These are phyloP conservation scores for Sarcophaga rosellei DNA, from an alignment of 2,888 invertebrate species.

Conservation along the genomic window DNA sequence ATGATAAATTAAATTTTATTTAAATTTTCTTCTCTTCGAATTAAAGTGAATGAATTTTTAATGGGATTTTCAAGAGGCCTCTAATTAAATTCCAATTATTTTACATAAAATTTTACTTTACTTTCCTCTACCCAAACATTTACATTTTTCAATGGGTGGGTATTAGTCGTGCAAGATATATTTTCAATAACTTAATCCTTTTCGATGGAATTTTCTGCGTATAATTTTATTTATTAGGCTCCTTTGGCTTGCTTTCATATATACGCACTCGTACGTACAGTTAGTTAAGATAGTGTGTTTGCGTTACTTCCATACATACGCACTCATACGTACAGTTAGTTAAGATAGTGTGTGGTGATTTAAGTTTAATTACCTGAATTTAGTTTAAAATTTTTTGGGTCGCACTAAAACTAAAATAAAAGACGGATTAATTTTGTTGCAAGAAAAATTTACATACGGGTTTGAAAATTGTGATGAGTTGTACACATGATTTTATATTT, in stretches of 20 bases:
- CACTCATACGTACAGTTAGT: too few relatives aligned
- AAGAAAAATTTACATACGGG: too few relatives aligned
- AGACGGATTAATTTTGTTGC: too few relatives aligned
- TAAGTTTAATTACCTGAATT: background rate
- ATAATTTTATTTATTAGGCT: too few relatives aligned
- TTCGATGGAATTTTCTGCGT: background rate
- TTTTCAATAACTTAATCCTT: background rate
- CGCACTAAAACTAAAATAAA: too few relatives aligned
- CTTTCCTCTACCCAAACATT: too few relatives aligned
- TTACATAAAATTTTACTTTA: slow-evolving; percentile 11
- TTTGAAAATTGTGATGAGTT: too few relatives aligned
- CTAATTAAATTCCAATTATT: slow-evolving; percentile 59
- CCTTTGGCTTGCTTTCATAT: background rate
- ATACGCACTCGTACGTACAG: too few relatives aligned
- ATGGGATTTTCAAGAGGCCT: slow-evolving; percentile 43
- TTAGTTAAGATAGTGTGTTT: background rate
- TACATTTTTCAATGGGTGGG: background rate
- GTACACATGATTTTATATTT: too few relatives aligned
- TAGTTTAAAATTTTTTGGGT: background rate
- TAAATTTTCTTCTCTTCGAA: slow-evolving; percentile 52
- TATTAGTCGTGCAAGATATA: background rate
- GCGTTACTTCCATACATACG: background rate
- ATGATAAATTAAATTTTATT: slow-evolving; percentile 63
- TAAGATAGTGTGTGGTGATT: background rate
- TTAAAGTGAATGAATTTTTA: slow-evolving; percentile 48